Evolutionary conservation across 2,888 invertebrate genomes (phyloP), one percentile per base, ranked within the genome.

Genomic region (Campoplex nolae): DNA sequence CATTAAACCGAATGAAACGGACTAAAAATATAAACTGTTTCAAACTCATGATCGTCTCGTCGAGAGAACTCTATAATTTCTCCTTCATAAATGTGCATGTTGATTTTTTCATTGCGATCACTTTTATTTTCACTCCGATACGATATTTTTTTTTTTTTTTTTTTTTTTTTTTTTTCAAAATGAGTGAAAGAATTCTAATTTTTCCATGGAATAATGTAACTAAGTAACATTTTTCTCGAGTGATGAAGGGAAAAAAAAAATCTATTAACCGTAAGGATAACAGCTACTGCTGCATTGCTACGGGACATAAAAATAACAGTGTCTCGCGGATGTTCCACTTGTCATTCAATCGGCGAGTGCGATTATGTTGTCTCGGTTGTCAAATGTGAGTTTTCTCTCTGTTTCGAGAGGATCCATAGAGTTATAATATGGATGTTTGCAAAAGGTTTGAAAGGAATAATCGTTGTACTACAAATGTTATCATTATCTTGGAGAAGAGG

Each of bases 401-500:
- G 32, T 32, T 28, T 62, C 32, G 6, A 62, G 6, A 62, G 32
- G 32, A 32, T 32, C 16, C 16, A 32, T 16, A 0, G 32, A 62
- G 28, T 32, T 32, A 62, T 28, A 58, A 56, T n/a, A 23, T 13
- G 28, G 13, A 67, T 35, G 16, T 48, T 32, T 54, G 51, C 23
- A 18, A 35, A 56, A 58, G 70, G 56, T 58, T 79, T 67, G 11
- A 35, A 32, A 45, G 42, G 42, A 42, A 73, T 51, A 42, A 78
- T 71, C 58, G 51, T 42, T 51, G 58, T 32, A 80, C 58, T 48
- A 48, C 84, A 86, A 89, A 89, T 85, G 90, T 90, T 89, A 89
- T 90, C 88, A 89, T 89, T 90, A 88, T 90, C 90, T 88, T 88
- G 88, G 82, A 67, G 7, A 23, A 16, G 32, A 51, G 51, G n/a